Base-by-base conservation (phyloP, 2,888 invertebrate species). In the Ptycholaimellus sp. region DNA sequence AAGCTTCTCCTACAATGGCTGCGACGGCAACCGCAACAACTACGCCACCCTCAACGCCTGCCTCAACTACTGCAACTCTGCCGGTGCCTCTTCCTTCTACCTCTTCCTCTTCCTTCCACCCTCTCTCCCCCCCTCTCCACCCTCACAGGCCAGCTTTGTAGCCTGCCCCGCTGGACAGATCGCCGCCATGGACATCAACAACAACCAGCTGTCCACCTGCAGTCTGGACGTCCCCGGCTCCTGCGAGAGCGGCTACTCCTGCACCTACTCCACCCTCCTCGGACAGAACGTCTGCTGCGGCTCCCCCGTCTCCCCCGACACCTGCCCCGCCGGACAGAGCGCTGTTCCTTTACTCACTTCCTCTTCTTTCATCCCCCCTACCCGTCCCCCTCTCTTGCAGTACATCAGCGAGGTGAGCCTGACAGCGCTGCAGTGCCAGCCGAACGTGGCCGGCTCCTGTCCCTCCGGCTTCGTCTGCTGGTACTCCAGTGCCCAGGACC, bases 251-350 rank as follows among this genome's bases (percentile, higher is more conserved):
- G 54, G 54, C 19, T 54, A 54, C 44, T 49, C 52, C 13, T 54
- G 54, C 41, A 51, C 47, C 36, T 49, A 48, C 19, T 46, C 46
- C 0, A 50, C 49, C 30, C 46, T 53, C 14, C 46, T 54, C 30
- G 54, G 52, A 40, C 54, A 54, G 40, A 53, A 52, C 38, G 54
- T 54, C 21, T 54, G 54, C 42, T 54, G 54, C 38, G 54, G 54
- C 18, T 52, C 53, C 4, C 19, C 18, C 13, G 16, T 14, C 16
- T 18, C 16, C 20, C 11, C 36, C 21, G 17, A 2, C 2, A 35
- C 16, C 3, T 36, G 13, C 4, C 14, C 17, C 21, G 13, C 5
- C 17, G 18, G 17, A 17, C 11, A 16, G 13, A 17, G 18, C 20
- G 7, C 6, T 33, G 19, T 13, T 35, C 21, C 23, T 35, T n/a